phyloP scores from a whole-genome alignment of 64 coral and sea anemone genomes.

The Acropora yongei region DNA sequence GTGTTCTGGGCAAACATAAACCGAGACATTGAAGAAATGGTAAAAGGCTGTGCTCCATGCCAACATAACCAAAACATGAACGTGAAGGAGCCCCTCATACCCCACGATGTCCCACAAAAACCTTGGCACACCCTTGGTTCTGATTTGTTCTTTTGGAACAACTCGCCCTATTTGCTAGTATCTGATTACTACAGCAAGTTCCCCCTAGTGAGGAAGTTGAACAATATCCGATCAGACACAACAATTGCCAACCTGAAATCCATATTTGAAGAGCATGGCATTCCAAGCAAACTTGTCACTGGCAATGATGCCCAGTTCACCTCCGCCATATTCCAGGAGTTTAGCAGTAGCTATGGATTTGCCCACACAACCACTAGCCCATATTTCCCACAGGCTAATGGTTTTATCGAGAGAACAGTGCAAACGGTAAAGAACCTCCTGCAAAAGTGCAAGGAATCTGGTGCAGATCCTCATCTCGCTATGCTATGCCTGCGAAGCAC shows the following conservation, averaged over 20 bases:
- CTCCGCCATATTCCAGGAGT: constrained; percentile 46
- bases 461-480: constrained; percentile 64
- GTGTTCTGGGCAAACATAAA: constrained; percentile 76
- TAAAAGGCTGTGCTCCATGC: constrained; percentile 57
- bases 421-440: constrained; percentile 44
- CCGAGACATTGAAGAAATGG: constrained; percentile 60
- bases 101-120: constrained; percentile 19
- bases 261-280: constrained; percentile 58
- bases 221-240: constrained; percentile 30
- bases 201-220: constrained; percentile 37
- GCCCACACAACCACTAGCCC: constrained; percentile 40
- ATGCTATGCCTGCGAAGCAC: too few relatives aligned
- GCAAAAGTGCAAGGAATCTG: constrained; percentile 63
- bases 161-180: constrained; percentile 27
- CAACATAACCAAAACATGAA: constrained; percentile 51
- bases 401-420: constrained; percentile 54
- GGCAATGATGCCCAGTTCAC: constrained; percentile 71
- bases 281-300: constrained; percentile 28
- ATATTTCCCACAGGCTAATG: constrained; percentile 48
- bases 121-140: constrained; percentile 54
- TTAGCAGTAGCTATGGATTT: constrained; percentile 45
- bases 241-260: constrained; percentile 19
- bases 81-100: constrained; percentile 43
- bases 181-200: constrained; percentile 66
- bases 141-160: constrained; percentile 65